phyloP scores from a whole-genome alignment of 2,888 invertebrate genomes.

The Tipula lateralis region DNA sequence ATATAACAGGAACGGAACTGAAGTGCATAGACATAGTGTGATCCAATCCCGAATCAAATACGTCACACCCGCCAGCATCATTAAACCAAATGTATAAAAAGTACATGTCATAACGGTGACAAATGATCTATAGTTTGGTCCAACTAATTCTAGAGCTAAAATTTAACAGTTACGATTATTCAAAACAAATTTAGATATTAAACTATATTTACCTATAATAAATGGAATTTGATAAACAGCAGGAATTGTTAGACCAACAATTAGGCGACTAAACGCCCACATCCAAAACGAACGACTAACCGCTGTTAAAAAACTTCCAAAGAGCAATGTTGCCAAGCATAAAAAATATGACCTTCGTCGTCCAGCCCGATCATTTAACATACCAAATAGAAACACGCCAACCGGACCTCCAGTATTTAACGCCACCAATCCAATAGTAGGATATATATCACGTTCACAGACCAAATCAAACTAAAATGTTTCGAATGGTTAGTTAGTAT shows the following conservation, averaged over 20 bases:
- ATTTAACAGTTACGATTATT: constrained; percentile 37
- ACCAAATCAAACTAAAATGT: constrained; percentile 77
- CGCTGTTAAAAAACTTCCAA: constrained; percentile 75
- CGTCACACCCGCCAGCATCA: constrained; percentile 77
- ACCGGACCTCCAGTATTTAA: constrained; percentile 84
- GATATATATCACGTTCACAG: constrained; percentile 80
- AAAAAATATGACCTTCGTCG: constrained; percentile 79
- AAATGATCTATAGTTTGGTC: constrained; percentile 85
- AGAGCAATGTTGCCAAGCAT: constrained; percentile 73
- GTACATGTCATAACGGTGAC: constrained; percentile 89
- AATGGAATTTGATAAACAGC: constrained; percentile 93
- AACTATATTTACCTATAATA: constrained; percentile 73
- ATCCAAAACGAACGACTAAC: constrained; percentile 73
- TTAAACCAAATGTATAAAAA: constrained; percentile 82
- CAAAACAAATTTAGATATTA: background rate
- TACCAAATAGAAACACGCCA: constrained; percentile 83
- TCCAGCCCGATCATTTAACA: constrained; percentile 81
- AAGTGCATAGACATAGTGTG: constrained; percentile 71
- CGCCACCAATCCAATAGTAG: constrained; percentile 78
- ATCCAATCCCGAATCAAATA: constrained; percentile 83
- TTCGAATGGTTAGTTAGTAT: background rate
- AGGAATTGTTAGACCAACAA: constrained; percentile 87
- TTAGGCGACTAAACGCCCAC: constrained; percentile 73
- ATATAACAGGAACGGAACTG: constrained; percentile 77
- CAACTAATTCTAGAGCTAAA: constrained; percentile 83